Evolutionary conservation across 2,888 invertebrate genomes (phyloP).

Genomic region (Dryomyza anilis): DNA sequence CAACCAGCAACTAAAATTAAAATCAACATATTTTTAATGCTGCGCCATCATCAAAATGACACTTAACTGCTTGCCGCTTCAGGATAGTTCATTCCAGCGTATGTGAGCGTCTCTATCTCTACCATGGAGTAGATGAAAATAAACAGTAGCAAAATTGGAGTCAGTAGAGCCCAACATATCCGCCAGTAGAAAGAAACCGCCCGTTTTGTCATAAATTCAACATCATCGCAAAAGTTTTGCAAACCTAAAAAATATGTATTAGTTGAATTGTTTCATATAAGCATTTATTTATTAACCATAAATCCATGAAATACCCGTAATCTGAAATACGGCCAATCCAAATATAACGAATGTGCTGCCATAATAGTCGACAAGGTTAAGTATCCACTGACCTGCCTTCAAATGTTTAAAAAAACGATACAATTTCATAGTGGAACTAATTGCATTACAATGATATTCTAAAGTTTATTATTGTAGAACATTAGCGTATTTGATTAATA

Average conservation of each 20-base stretch:
- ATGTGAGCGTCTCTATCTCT: constrained; percentile 65
- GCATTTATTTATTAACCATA: constrained; percentile 62
- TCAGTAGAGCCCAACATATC: constrained; percentile 74
- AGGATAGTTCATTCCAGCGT: constrained; percentile 67
- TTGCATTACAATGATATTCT: background rate
- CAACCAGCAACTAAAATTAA: constrained; percentile 38
- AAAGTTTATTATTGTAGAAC: background rate
- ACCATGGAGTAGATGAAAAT: constrained; percentile 73
- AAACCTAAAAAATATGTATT: constrained; percentile 58
- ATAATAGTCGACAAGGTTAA: constrained; percentile 66
- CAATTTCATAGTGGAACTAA: background rate
- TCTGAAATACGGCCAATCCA: constrained; percentile 65
- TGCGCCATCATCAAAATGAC: background rate
- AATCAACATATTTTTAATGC: too few species aligned
- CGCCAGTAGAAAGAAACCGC: constrained; percentile 75
- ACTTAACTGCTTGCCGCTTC: constrained; percentile 64
- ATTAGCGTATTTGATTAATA: too few species aligned
- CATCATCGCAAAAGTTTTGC: constrained; percentile 69
- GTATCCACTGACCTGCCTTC: constrained; percentile 67
- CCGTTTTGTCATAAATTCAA: constrained; percentile 76
- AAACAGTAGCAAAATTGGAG: constrained; percentile 69
- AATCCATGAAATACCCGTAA: constrained; percentile 65
- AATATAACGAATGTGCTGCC: constrained; percentile 68
- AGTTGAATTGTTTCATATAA: background rate
- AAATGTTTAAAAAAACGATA: constrained; percentile 36